Base-by-base conservation (phyloP, 2,888 invertebrate species). In the Amblyjoppa proteus region DNA sequence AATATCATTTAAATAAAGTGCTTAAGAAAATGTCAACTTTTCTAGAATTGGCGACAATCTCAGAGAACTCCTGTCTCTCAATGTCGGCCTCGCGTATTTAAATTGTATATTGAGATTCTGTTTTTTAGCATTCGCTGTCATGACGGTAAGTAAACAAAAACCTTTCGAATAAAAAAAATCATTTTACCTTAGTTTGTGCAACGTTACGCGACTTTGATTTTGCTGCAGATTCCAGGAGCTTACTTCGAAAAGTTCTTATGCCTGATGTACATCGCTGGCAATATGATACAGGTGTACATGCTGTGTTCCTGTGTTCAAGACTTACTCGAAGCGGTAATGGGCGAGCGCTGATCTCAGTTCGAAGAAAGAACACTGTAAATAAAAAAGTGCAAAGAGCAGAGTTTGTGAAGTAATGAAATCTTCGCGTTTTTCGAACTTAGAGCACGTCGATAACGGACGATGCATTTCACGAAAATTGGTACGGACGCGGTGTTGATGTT, bases 31-130 rank as follows among this genome's bases (percentile, higher is more conserved):
- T 31, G 6, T 34, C 6, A 34, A 3, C 34, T 70, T 74, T 71
- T 51, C 1, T 38, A 86, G 83, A 45, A 75, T 71, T 45, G 80
- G 79, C 49, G 83, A 71, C 53, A 83, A 83, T 38, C 76, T 90
- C 31, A 89, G 70, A 31, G 68, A 81, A 45, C 38, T 91, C 6
- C 73, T 90, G 0, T 78, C 88, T 5, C 53, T 88, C 3, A 88
- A 89, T 51, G 81, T 90, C 9, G 85, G 79, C 11, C 2, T 88
- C 5, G 69, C 90, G 5, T 90, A 90, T 38, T 28, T 89, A 11
- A 88, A 87, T 64, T 89, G 83, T 16, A 88, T 90, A n/a, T 87
- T 90, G 38, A 86, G 88, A 9, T 89, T 91, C 66, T 90, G 90
- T 25, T 89, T 90, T 75, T 73, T 90, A 9, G 88, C 88, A 25